Evolutionary conservation across 2,888 invertebrate species (phyloP), one percentile per base, ranked within the genome.

Genomic region (Ormyrus nitidulus): DNA sequence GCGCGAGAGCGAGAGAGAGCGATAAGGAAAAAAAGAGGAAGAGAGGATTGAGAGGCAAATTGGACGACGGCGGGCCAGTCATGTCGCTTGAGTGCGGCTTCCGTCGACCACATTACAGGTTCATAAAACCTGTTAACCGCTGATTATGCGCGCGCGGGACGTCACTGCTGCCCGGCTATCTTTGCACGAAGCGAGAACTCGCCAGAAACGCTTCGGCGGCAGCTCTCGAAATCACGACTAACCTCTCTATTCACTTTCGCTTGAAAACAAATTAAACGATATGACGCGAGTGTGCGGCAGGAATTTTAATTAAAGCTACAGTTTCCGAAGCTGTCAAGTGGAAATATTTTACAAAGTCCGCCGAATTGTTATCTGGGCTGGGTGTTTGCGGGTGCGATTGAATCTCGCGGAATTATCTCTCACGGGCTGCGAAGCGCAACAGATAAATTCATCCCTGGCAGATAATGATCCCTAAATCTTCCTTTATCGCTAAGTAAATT

Each of bases 71-170:
- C 83, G 83, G 83, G 77, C 80, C 82, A 82, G 81, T 83, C 85
- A 87, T 85, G 87, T 84, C 85, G 85, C 86, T 87, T 87, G 88
- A 88, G 88, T 87, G 88, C 86, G 87, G 87, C 89, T 89, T 89
- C 89, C 89, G 89, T 89, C 87, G 88, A 87, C 85, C 86, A 86
- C 86, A 87, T 88, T 88, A 88, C 88, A 88, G 88, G 88, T 89
- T 89, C 89, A 89, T 89, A 89, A 88, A 89, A 89, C 88, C 88
- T 88, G 89, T 88, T 89, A 88, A 88, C 87, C 85, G 82, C 70
- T 86, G 86, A 88, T 88, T 88, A 87, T 85, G 84, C 62, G 58
- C 71, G 48, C 85, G 85, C 86, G 84, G 84, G 84, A 85, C 85
- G 85, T 86, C 85, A 84, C 83, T 64, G 62, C 53, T 34, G 66